Evolutionary conservation across 1,140 invertebrate genomes (phyloP), one percentile per base, ranked within the genome.

Genomic region (Polyergus mexicanus): DNA sequence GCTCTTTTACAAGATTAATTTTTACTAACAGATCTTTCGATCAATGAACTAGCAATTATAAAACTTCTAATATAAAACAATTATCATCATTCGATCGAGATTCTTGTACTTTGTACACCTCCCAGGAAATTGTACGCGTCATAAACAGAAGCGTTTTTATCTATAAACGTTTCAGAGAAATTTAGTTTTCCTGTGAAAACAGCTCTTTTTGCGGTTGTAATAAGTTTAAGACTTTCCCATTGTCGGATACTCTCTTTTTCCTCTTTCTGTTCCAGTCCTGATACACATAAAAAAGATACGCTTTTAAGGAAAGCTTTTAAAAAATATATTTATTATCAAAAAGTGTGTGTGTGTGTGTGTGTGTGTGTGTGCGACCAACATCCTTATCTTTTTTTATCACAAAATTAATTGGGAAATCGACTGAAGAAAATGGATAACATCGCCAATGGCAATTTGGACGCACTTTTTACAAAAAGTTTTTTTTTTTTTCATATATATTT

Each of bases 181-280:
- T 58, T 28, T 22, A 35, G 13, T 0, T 19, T 25, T 58, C 5
- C 10, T 22, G 22, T 47, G 44, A 58, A 81, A 56, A 13, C n/a
- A 32, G 28, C n/a, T 74, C 62, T 66, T 32, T 8, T 32, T 8
- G 2, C 60, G 41, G 4, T 51, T 25, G 68, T n/a, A 35, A 38
- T 47, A 81, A 47, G 41, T 84, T 84, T 80, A 44, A 74, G 44
- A 47, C 22, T 87, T 87, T 69, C 72, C 60, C 54, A 16, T 51
- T 66, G 38, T 58, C 38, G 28, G 28, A 2, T 16, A 19, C 51
- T 63, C 38, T 32, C 41, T 62, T 13, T 3, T 22, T 51, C 56
- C 1, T 32, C 35, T n/a, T 32, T 28, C 19, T 41, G 10, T 10
- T n/a, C 8, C 6, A 32, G 11, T 41, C 2, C 0, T 5, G 19